Conservation (phyloP, 2,113 vertebrate genomes). For the Morone chrysops region DNA sequence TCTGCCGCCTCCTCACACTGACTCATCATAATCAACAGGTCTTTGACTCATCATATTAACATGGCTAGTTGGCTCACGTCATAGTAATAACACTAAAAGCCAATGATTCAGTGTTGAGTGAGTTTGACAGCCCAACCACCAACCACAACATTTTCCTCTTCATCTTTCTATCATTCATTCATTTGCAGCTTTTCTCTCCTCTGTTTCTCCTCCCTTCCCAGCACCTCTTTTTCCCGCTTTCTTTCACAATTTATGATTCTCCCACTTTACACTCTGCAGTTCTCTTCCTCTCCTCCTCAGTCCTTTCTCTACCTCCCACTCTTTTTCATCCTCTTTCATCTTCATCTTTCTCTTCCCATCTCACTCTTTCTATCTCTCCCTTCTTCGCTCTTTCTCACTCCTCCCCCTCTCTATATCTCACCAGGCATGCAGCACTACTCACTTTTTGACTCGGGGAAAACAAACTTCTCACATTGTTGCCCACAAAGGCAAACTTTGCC, state of each 20-base stretch:
- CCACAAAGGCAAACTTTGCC: constrained; percentile 6
- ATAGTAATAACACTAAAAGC: constrained; percentile 43
- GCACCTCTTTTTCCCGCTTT: neutral
- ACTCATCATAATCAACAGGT: constrained; percentile 41
- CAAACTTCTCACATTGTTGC: constrained; percentile 21
- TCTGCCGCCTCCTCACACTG: constrained; percentile 36
- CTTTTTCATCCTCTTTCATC: neutral
- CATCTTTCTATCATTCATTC: neutral
- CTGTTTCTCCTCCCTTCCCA: neutral
- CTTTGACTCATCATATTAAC: constrained; percentile 58
- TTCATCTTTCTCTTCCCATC: neutral
- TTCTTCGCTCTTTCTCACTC: constrained; percentile 18
- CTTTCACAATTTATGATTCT: neutral
- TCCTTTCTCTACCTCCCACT: neutral
- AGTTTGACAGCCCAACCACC: constrained; percentile 15
- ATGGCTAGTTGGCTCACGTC: constrained; percentile 32
- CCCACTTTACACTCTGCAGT: neutral
- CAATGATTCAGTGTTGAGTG: constrained; percentile 28
- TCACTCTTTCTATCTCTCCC: neutral
- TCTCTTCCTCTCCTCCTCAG: neutral
- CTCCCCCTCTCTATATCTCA: constrained; percentile 17
- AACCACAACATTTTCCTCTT: neutral
- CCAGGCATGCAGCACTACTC: neutral
- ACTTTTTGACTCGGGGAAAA: neutral
- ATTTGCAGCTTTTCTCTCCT: neutral